Base-by-base conservation (phyloP, 2,888 invertebrate genomes). In the Drosophila putrida region DNA sequence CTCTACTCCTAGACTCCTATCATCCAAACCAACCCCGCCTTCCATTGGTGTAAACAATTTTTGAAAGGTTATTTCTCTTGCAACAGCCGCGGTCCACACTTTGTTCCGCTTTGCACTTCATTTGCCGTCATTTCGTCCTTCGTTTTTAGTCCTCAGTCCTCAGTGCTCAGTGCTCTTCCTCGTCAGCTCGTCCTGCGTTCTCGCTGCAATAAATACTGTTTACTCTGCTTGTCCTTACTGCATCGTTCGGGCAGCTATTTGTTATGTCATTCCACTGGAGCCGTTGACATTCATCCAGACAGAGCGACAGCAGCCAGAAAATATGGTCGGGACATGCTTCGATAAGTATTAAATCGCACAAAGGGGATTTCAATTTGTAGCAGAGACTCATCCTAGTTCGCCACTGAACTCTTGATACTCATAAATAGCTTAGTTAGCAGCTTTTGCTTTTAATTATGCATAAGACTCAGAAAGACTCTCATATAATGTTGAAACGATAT, bases 101-200 rank as follows among this genome's bases (percentile, higher is more conserved):
- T 78, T 78, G 75, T 80, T 82, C 67, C 83, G 80, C 57, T 88
- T 86, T 86, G 83, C 83, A 84, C 83, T 84, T 86, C 84, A 84
- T 88, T 88, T 85, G 73, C 73, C 50, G 58, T 43, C 78, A 58
- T 54, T 13, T 47, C 51, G 13, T 39, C 46, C 13, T 13, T 9
- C 11, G 25, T 43, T 25, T 33, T 9, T 60, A 35, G 61, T 46
- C 60, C 70, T 61, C 35, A 4, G 61, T 67, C 53, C 71, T 65
- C 44, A 61, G 55, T 46, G 55, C 70, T 61, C 35, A 4, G 20
- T 33, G 3, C 33, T 4, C 25, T 25, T 25, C 11, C 25, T 65
- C 25, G 27, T 44, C 41, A 35, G 33, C 11, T 9, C 10, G 43
- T 43, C 28, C 49, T 41, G 68, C 43, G 59, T 61, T 58, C 69